phyloP scores from a whole-genome alignment of 2,113 vertebrate species.

The Cettia cetti region DNA sequence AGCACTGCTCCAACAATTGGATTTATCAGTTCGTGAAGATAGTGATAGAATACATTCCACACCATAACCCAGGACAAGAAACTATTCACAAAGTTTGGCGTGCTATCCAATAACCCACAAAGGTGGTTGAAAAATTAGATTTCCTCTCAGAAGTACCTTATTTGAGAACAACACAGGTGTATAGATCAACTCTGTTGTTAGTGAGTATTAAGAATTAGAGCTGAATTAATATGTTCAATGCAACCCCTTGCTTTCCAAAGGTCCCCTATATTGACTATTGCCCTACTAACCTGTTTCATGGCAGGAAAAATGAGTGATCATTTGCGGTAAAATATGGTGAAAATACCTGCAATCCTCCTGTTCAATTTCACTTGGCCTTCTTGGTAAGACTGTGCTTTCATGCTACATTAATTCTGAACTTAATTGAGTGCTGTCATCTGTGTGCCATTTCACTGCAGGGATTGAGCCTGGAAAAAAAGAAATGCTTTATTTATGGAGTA shows the following conservation, averaged over 20 bases:
- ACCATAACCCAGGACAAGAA: too few species aligned
- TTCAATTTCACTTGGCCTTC: conserved; percentile 35
- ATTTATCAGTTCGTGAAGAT: too few species aligned
- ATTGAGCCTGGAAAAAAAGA: neutral
- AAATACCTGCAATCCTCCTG: conserved; percentile 18
- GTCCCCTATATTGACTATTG: neutral
- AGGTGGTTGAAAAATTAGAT: neutral
- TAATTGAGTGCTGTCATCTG: conserved; percentile 61
- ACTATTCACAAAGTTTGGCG: neutral
- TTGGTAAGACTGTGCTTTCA: neutral
- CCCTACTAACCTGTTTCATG: neutral
- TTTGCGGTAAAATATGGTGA: conserved; percentile 26
- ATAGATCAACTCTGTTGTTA: neutral
- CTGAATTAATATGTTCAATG: neutral
- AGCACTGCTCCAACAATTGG: too few species aligned
- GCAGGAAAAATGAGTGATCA: conserved; percentile 28
- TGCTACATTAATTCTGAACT: conserved; percentile 56
- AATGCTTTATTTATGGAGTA: neutral
- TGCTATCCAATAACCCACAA: neutral
- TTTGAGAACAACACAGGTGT: neutral
- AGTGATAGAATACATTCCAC: too few species aligned
- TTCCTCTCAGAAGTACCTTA: neutral
- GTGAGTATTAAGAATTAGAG: neutral
- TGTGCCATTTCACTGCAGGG: conserved; percentile 22
- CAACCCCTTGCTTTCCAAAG: neutral